Evolutionary conservation across 2,888 invertebrate genomes (phyloP).

Genomic region (Chloroclystis v-ata): DNA sequence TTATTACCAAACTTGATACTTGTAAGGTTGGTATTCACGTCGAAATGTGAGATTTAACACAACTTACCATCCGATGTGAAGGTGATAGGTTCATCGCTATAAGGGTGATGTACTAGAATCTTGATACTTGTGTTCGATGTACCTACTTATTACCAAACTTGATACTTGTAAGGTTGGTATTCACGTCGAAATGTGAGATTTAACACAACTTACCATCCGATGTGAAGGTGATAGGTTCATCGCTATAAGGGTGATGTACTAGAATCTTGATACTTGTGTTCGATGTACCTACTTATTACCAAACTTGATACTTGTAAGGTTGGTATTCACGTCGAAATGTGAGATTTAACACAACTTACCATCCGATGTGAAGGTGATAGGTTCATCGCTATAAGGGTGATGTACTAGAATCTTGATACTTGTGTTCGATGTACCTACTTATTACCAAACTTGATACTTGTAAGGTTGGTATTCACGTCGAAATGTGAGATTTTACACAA

Average conservation of each 20-base stretch:
- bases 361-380: conserved; percentile 94
- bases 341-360: conserved; percentile 84
- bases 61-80: conserved; percentile 94
- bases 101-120: conserved; percentile 84
- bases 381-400: conserved; percentile 78
- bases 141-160: conserved; percentile 88
- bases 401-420: conserved; percentile 93
- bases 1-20: conserved; percentile 89
- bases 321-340: conserved; percentile 85
- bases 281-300: conserved; percentile 85
- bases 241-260: conserved; percentile 80
- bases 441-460: conserved; percentile 91
- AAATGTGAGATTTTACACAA: conserved; percentile 80
- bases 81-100: conserved; percentile 82
- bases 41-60: conserved; percentile 80
- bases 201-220: conserved; percentile 89
- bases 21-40: conserved; percentile 88
- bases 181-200: conserved; percentile 84
- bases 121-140: conserved; percentile 90
- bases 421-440: conserved; percentile 85
- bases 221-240: conserved; percentile 90
- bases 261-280: conserved; percentile 93
- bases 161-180: conserved; percentile 90
- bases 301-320: conserved; percentile 90
- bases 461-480: conserved; percentile 87